Evolutionary conservation across 2,797 vertebrate genomes (phyloP), one percentile per base, ranked within the genome.

Genomic region (Ptychobarbus kaznakovi): DNA sequence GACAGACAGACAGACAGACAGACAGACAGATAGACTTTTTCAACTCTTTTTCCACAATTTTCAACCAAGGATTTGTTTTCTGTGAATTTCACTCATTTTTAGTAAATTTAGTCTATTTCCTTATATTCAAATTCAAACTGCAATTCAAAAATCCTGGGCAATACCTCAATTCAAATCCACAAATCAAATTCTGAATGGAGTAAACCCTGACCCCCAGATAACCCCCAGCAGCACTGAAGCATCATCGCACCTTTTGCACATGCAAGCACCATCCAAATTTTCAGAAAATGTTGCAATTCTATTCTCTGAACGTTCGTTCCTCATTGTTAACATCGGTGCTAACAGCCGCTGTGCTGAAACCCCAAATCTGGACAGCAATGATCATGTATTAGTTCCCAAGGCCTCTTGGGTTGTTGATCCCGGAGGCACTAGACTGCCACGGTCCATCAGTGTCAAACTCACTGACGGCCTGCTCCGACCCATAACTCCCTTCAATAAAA

Each of bases 381-480:
- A 83, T 75, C 88, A 83, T 77, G 70, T 12, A 87, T 76, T 68
- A 73, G 72, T 58, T 83, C 83, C 40, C 80, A 56, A 76, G 53
- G 69, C 63, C 79, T 56, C 25, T 6, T 69, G 80, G 82, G 76
- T 77, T 81, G 75, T 77, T 82, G 79, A 83, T 83, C 86, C 88
- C 86, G 76, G 82, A 81, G 82, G 88, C 79, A 86, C 61, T 73
- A 66, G 11, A 78, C 77, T 81, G 83, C 80, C 74, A 86, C 6
- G 77, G 78, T 89, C 86, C 86, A 90, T 87, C 88, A 88, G 61
- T 51, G 66, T 74, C 81, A 80, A 85, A 80, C 69, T 70, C 68
- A 68, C 81, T 83, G 83, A 88, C 82, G 68, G n/a, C 74, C 75
- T 86, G 74, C 81, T 85, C 35, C 49, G 65, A 81, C 84, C 72